Base-by-base conservation (phyloP, 1,140 invertebrate species). In the Drosophila azteca region DNA sequence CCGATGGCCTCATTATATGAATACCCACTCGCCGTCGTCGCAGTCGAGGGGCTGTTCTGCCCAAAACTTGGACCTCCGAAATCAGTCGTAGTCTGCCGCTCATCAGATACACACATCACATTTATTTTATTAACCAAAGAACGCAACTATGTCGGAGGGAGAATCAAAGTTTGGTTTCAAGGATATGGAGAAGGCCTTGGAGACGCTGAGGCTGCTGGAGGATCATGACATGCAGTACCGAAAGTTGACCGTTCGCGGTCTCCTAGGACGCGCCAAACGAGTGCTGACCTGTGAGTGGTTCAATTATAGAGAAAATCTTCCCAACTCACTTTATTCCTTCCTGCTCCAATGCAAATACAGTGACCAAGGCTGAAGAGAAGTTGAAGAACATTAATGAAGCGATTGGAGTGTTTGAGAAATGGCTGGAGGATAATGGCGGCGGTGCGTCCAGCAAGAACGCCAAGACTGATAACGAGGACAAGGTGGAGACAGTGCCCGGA, bases 351-450 rank as follows among this genome's bases (percentile, higher is more conserved):
- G 11, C 5, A 31, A 57, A 17, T 49, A 6, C 79, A 95, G 94
- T 95, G 91, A 95, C 94, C 57, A 95, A 95, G 87, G 94, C 94
- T 24, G 94, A 94, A 80, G 94, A 95, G 6, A 95, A 95, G 90
- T 90, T 95, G 22, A 94, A 94, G 90, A 95, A 95, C 58, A 95
- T 95, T 63, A 94, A 94, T 77, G 94, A 94, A 78, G 94, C 94
- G 4, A 94, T 95, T 82, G 93, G 92, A 55, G 93, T 94, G 31
- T 95, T 95, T 77, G 94, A 95, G 79, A 92, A 94, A 44, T 95
- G 94, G 94, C 92, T 95, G n/a, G 92, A 92, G 50, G 92, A 93
- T 55, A 93, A 93, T 58, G 93, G 91, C 17, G 93, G 92, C 3
- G 92, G 93, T 3, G 90, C 92, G n/a, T 92, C 92, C 44, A 93